Evolutionary conservation across 2,888 invertebrate genomes (phyloP), one percentile per base, ranked within the genome.

Genomic region (Neoitamus cyanurus): DNA sequence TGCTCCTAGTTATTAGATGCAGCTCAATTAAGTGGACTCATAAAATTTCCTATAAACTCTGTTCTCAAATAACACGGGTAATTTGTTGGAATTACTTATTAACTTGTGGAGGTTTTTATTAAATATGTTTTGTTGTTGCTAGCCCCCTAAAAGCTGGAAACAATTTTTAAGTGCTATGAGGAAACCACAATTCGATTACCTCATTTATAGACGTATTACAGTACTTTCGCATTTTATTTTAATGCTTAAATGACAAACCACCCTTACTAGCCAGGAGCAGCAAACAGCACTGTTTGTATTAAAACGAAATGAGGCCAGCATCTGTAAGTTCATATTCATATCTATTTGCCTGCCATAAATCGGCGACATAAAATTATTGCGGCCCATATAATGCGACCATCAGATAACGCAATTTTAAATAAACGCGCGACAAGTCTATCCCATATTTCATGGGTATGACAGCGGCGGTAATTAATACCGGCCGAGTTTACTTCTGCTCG

Each of bases 341-440:
- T 58, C 58, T 48, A 48, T 48, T 48, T 48, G 70, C 34, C 30
- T 73, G 73, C 73, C 73, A 73, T 73, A 73, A 73, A 73, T 73
- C 37, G 37, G 37, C 34, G 36, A 34, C 36, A 37, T 36, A 73
- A 73, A 31, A 36, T 34, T 73, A 25, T 73, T 15, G 73, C 36
- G 34, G 36, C 37, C 37, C 37, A 73, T 73, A 73, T 73, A 73
- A 73, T 73, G 73, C 73, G 37, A 37, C 34, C 34, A 73, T 73
- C 73, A 73, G 73, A 73, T 73, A 73, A 34, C 36, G 36, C 73
- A 25, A 36, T 73, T 37, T 70, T 31, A 70, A 70, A 70, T 70
- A 70, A 70, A 70, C 30, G 70, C 30, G 28, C 37, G 31, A 73
- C 73, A 73, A 34, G 36, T 30, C 5, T 70, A 31, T 31, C n/a